These are phyloP conservation scores for Rotaria macrura DNA, from an alignment of 2,888 invertebrate species.

Conservation along the genomic window DNA sequence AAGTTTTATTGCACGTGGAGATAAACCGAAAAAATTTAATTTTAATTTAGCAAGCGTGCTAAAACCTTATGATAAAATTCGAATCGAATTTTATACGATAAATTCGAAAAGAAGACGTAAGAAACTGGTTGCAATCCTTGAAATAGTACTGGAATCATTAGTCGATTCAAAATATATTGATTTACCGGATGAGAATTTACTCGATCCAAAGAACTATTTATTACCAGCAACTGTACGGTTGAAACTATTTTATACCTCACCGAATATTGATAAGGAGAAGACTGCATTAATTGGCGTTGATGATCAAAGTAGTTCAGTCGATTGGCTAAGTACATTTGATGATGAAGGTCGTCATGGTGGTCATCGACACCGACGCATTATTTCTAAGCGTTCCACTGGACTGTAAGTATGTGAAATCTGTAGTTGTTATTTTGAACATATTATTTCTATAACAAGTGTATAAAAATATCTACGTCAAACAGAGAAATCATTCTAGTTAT, in stretches of 20 bases:
- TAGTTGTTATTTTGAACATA: too few relatives aligned
- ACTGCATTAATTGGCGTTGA: too few relatives aligned
- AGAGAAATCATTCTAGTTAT: too few relatives aligned
- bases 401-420: too few relatives aligned
- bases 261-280: neutral
- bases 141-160: neutral
- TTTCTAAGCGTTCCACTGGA: too few relatives aligned
- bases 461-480: too few relatives aligned
- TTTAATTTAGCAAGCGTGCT: neutral
- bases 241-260: neutral
- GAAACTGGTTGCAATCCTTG: neutral
- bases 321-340: neutral
- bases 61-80: neutral
- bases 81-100: neutral
- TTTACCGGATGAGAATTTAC: neutral
- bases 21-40: neutral
- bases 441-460: too few relatives aligned
- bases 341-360: neutral
- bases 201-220: neutral
- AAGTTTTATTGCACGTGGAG: neutral
- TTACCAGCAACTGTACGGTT: neutral
- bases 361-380: too few relatives aligned
- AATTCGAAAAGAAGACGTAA: neutral
- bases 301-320: neutral
- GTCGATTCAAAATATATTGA: neutral